These are phyloP conservation scores for Tricholauxania praeusta DNA, from an alignment of 2,888 invertebrate species.

Conservation along the genomic window DNA sequence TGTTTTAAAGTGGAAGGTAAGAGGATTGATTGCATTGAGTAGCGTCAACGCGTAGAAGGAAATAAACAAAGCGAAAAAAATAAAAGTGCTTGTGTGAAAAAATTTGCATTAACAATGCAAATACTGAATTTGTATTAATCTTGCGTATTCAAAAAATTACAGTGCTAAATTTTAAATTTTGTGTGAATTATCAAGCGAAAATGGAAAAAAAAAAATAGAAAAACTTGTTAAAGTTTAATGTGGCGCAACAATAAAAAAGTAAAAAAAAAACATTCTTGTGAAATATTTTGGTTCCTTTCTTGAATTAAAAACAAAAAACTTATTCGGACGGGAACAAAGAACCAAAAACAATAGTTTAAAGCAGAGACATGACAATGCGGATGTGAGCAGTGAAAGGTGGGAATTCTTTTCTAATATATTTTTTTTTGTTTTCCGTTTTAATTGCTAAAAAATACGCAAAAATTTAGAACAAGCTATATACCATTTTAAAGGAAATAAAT, in stretches of 20 bases:
- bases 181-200: not conserved
- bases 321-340: not conserved
- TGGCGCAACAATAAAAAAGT: not conserved
- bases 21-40: not conserved
- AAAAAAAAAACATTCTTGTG: not conserved
- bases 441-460: too few relatives aligned
- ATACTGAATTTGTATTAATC: not conserved
- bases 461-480: too few relatives aligned
- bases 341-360: not conserved
- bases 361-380: not conserved
- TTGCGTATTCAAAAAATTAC: not conserved
- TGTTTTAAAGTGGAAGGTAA: not conserved
- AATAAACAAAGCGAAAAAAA: constrained; percentile 18
- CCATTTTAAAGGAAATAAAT: too few relatives aligned
- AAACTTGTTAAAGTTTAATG: not conserved
- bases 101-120: constrained; percentile 22
- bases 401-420: not conserved
- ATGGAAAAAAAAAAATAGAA: not conserved
- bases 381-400: constrained; percentile 4
- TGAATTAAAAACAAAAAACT: not conserved
- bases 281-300: not conserved
- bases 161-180: not conserved
- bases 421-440: too few relatives aligned
- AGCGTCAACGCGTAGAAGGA: not conserved
- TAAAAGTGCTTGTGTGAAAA: constrained; percentile 9